A percentile compares a stretch with the other conserved stretches of the same genome.
These are phyloP conservation scores for Drosophila mettleri DNA, from an alignment of 2,888 invertebrate genomes.

Conservation along the genomic window DNA sequence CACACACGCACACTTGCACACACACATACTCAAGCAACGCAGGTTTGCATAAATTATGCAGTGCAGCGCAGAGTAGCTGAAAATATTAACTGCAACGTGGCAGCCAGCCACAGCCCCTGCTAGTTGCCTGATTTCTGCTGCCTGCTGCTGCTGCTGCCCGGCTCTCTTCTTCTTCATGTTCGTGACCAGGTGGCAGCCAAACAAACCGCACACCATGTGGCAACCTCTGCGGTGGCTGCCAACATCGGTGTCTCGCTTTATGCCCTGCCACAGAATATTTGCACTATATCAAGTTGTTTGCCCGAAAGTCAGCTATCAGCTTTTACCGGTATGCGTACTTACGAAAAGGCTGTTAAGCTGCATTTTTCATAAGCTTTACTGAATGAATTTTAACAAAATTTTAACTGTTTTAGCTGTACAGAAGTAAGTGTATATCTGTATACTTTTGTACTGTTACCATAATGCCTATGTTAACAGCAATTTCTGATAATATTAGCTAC, in stretches of 20 bases:
- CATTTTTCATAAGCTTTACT: no score
- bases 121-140: neutral
- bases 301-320: neutral
- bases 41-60: slow-evolving; percentile 76
- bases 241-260: slow-evolving; percentile 26
- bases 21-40: slow-evolving; percentile 29
- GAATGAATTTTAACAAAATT: neutral
- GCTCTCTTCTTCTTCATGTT: slow-evolving; percentile 7
- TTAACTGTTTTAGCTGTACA: no score
- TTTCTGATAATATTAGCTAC: no score
- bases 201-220: slow-evolving; percentile 71
- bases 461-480: no score
- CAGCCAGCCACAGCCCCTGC: slow-evolving; percentile 27
- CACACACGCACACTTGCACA: slow-evolving; percentile 16
- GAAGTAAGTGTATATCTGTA: no score
- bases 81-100: slow-evolving; percentile 74
- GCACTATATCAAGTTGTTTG: slow-evolving; percentile 14
- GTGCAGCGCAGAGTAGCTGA: slow-evolving; percentile 70
- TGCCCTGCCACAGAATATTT: slow-evolving; percentile 17
- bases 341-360: neutral
- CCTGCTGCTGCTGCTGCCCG: neutral
- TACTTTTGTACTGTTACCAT: no score
- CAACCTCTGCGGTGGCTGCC: slow-evolving; percentile 41
- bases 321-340: neutral
- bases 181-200: slow-evolving; percentile 70